Percentiles rank a stretch among this genome's conserved stretches.
phyloP scores from a whole-genome alignment of 2,888 invertebrate species.

The Polymixis flavicincta region DNA sequence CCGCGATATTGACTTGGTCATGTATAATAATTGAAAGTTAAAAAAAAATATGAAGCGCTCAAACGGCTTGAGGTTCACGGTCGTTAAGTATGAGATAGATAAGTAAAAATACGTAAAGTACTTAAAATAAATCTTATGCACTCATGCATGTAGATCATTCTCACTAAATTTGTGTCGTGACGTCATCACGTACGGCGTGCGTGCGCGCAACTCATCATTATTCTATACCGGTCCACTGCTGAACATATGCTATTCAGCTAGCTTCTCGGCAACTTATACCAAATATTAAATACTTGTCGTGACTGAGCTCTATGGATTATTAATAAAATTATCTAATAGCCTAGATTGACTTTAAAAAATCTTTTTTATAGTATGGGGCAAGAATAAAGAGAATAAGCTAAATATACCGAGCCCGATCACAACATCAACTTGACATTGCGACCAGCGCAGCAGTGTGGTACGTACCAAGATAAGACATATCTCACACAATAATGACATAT shows the following conservation, averaged over 20 bases:
- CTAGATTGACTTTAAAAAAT: constrained; percentile 6
- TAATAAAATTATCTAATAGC: neutral
- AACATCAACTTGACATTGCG: neutral
- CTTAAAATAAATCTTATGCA: constrained; percentile 62
- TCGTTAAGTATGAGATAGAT: constrained; percentile 48
- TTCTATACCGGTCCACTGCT: neutral
- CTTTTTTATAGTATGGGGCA: constrained; percentile 32
- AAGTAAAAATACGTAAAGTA: constrained; percentile 63
- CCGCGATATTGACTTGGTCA: constrained; percentile 62
- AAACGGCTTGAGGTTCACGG: constrained; percentile 48
- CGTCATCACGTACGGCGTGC: constrained; percentile 56
- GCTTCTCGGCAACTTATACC: constrained; percentile 4
- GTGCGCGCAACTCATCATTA: constrained; percentile 19
- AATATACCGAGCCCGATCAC: neutral
- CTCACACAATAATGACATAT: neutral
- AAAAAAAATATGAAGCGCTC: constrained; percentile 58
- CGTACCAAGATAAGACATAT: neutral
- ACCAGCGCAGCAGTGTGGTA: neutral
- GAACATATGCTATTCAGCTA: neutral
- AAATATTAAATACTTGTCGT: constrained; percentile 8
- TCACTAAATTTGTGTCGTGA: constrained; percentile 64
- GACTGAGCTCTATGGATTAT: neutral
- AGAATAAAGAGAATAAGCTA: constrained; percentile 22
- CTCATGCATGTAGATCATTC: constrained; percentile 62
- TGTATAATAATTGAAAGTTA: constrained; percentile 33